Evolutionary conservation across 2,797 vertebrate species (phyloP).

Genomic region (Sparidentex hasta): DNA sequence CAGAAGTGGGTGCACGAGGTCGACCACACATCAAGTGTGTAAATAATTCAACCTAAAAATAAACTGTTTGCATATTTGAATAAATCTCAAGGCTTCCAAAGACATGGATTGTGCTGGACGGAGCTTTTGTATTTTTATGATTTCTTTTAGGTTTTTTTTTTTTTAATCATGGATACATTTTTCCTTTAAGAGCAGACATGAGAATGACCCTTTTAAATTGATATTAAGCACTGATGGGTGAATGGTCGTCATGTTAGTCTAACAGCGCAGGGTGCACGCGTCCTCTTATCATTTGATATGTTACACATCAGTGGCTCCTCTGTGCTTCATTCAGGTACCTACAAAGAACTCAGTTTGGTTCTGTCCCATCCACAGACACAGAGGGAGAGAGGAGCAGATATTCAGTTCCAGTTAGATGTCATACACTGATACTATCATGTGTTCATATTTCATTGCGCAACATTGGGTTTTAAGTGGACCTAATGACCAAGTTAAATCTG

Average conservation of each 20-base stretch:
- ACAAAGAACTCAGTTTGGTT: constrained; percentile 48
- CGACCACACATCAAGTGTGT: no score
- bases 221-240: background rate
- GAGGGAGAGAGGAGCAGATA: background rate
- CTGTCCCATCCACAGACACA: constrained; percentile 20
- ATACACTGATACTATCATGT: background rate
- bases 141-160: no score
- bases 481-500: background rate
- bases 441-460: background rate
- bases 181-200: background rate
- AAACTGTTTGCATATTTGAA: no score
- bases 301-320: constrained; percentile 35
- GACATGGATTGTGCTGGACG: no score
- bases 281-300: constrained; percentile 43
- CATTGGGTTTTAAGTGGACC: background rate
- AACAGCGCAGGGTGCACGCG: constrained; percentile 1
- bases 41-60: no score
- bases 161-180: no score
- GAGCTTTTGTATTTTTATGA: no score
- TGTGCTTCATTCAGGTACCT: constrained; percentile 18
- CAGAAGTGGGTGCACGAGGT: no score
- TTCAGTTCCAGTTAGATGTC: background rate
- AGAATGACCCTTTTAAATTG: background rate
- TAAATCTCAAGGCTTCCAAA: no score
- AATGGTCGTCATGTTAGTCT: background rate